phyloP scores from a whole-genome alignment of 2,797 vertebrate genomes.

The Hozukius guyotensis region DNA sequence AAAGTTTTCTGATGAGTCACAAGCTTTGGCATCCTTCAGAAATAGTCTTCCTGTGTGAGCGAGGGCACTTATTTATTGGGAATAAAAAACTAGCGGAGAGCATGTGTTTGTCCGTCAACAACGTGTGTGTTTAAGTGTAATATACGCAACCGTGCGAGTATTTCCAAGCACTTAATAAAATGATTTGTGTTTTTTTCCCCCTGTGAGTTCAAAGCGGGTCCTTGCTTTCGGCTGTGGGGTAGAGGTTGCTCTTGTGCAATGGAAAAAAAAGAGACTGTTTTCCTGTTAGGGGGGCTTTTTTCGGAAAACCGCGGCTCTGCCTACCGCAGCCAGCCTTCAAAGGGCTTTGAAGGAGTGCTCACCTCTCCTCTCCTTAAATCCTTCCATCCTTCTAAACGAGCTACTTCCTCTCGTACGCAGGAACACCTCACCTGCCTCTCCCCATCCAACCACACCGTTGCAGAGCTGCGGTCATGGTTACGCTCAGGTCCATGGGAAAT shows the following conservation, averaged over 20 bases:
- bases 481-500: slow-evolving; percentile 55
- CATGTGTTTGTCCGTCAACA: slow-evolving; percentile 52
- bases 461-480: slow-evolving; percentile 38
- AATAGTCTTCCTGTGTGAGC: slow-evolving; percentile 25
- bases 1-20: slow-evolving; percentile 67
- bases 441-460: slow-evolving; percentile 35
- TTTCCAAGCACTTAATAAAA: slow-evolving; percentile 83
- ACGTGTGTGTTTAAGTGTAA: slow-evolving; percentile 54
- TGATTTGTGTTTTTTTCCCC: slow-evolving; percentile 73
- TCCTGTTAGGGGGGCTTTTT: slow-evolving; percentile 71
- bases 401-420: slow-evolving; percentile 57
- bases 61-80: slow-evolving; percentile 9
- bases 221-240: slow-evolving; percentile 65
- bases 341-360: slow-evolving; percentile 63
- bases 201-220: slow-evolving; percentile 78
- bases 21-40: slow-evolving; percentile 53
- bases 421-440: slow-evolving; percentile 61
- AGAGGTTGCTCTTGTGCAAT: slow-evolving; percentile 75
- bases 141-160: slow-evolving; percentile 43
- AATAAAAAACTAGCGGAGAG: not conserved
- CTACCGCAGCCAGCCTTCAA: slow-evolving; percentile 78
- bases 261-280: slow-evolving; percentile 67
- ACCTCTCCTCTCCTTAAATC: slow-evolving; percentile 64
- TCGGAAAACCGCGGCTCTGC: slow-evolving; percentile 70
- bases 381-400: slow-evolving; percentile 55